Evolutionary conservation across 2,797 vertebrate species (phyloP), one percentile per base, ranked within the genome.

Genomic region (Cuculus canorus): DNA sequence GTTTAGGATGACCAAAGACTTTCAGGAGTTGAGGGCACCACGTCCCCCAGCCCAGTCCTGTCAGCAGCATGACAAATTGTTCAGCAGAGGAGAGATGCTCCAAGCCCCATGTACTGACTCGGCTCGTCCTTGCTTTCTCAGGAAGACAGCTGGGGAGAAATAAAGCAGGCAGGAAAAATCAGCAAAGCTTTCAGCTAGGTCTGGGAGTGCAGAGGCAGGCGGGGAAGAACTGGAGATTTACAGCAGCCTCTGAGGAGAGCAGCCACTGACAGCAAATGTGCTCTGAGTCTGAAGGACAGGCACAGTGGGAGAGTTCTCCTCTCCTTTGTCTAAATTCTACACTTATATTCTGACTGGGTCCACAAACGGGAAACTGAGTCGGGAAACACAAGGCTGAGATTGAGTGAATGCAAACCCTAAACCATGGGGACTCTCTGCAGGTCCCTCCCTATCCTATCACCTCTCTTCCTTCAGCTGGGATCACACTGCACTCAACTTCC

Each of bases 111-210:
- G 77, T 57, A 71, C 90, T 66, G 47, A 14, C 73, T 61, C 4
- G 2, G 79, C 82, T 71, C 14, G 2, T 22, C 86, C 77, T 27
- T n/a, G 68, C 37, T 27, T 41, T 17, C 80, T 32, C 2, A 2
- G 73, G 79, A 50, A 61, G n/a, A 82, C 7, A 3, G 15, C 41
- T 53, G 47, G 59, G 75, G 83, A 93, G 90, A 82, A 33, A 45
- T 61, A 37, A 88, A 23, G 25, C 7, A 10, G 50, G 45, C 68
- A 96, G 92, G 92, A 89, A 92, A 35, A 0, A 2, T 89, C 90
- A 89, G 93, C 86, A 93, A 64, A 90, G 89, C 93, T 86, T 88
- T 86, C 84, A 88, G 93, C 81, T 5, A 9, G 81, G 86, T 60
- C 82, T 59, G 60, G 71, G 82, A 69, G 54, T 0, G 0, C 66